Evolutionary conservation across 1,140 invertebrate species (phyloP).

Genomic region (Drosophila cardini): DNA sequence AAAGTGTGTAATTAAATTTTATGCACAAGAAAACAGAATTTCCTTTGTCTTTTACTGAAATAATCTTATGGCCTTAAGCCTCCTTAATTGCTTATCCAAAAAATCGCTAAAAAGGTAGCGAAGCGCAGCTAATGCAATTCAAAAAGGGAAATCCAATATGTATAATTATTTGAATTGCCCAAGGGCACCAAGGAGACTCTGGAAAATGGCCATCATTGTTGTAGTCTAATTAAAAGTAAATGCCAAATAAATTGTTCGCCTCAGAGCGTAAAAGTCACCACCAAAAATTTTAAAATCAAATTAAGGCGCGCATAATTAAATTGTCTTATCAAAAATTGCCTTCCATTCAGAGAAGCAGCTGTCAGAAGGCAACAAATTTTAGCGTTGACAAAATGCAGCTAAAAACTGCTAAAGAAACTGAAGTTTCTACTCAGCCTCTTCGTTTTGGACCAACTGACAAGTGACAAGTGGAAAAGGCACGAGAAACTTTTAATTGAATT

Average conservation of each 20-base stretch:
- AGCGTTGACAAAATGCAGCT: slow-evolving; percentile 33
- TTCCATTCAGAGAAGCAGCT: slow-evolving; percentile 54
- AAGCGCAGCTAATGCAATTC: slow-evolving; percentile 31
- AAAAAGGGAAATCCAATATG: slow-evolving; percentile 49
- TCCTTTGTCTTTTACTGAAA: not conserved
- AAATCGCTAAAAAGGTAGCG: slow-evolving; percentile 7
- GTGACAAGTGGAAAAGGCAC: slow-evolving; percentile 5
- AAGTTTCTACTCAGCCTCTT: not conserved
- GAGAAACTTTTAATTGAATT: slow-evolving; percentile 79
- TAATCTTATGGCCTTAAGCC: not conserved
- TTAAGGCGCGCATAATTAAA: slow-evolving; percentile 76
- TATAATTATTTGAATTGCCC: slow-evolving; percentile 49
- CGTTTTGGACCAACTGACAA: slow-evolving; percentile 2
- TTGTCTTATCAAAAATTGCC: slow-evolving; percentile 79
- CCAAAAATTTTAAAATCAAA: slow-evolving; percentile 70
- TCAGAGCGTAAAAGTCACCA: slow-evolving; percentile 53
- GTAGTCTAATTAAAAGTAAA: slow-evolving; percentile 65
- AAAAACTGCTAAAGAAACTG: slow-evolving; percentile 30
- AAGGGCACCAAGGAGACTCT: not conserved
- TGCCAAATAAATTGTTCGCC: slow-evolving; percentile 47
- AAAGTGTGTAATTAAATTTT: not conserved
- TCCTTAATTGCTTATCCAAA: slow-evolving; percentile 1
- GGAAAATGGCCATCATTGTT: slow-evolving; percentile 59
- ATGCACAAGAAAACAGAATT: no score
- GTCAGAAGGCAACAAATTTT: slow-evolving; percentile 42